phyloP scores from a whole-genome alignment of 2,113 vertebrate species.

The Cheilinus undulatus region DNA sequence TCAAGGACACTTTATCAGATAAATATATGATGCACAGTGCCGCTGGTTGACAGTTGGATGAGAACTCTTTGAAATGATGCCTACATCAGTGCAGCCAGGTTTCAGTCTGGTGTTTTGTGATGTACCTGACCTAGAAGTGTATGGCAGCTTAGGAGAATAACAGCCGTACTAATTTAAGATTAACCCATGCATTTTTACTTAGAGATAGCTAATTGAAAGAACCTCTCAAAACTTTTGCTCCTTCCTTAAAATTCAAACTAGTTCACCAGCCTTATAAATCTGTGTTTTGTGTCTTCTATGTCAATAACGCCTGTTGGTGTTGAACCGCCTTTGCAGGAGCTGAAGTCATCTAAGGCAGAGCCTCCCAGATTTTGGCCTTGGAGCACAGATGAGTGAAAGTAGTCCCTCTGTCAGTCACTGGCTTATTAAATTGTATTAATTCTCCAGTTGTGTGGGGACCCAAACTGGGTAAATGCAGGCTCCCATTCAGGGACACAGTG shows the following conservation, averaged over 20 bases:
- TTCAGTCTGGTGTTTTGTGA: background rate
- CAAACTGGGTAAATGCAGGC: constrained; percentile 35
- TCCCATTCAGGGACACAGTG: constrained; percentile 45
- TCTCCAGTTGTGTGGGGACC: constrained; percentile 36
- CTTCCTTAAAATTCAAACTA: constrained; percentile 30
- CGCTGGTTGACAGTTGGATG: constrained; percentile 1
- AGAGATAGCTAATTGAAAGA: too few species aligned
- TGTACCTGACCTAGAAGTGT: background rate
- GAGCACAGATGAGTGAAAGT: constrained; percentile 23
- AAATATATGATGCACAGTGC: constrained; percentile 26
- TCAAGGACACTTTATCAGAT: constrained; percentile 20
- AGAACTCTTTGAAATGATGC: constrained; percentile 17
- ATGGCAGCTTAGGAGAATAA: too few species aligned
- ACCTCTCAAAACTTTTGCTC: constrained; percentile 15
- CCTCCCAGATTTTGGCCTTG: constrained; percentile 34
- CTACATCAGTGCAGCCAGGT: background rate
- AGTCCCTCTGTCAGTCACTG: constrained; percentile 22
- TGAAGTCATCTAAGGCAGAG: constrained; percentile 45
- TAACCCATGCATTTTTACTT: too few species aligned
- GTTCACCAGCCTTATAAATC: constrained; percentile 25
- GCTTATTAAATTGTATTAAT: constrained; percentile 65
- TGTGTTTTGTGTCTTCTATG: constrained; percentile 7
- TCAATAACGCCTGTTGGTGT: constrained; percentile 25
- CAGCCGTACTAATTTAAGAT: too few species aligned
- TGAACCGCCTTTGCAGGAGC: background rate